Base-by-base conservation (phyloP, 2,888 invertebrate genomes). In the Xylota sylvarum region DNA sequence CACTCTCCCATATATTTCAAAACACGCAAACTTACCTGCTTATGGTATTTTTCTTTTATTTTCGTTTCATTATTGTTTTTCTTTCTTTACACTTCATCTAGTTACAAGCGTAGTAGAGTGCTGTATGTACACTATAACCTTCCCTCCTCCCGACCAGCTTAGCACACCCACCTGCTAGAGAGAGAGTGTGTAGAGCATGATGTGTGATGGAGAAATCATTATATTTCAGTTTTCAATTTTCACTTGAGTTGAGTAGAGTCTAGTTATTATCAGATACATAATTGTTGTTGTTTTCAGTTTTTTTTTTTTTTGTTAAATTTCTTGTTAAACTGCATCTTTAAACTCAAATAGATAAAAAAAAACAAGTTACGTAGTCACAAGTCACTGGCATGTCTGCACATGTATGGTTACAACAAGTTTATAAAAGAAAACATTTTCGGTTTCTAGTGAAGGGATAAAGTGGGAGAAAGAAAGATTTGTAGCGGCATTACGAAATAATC, bases 121-220 rank as follows among this genome's bases (percentile, higher is more conserved):
- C 69, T 69, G 3, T 48, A 52, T n/a, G n/a, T n/a, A n/a, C n/a
- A n/a, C n/a, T n/a, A n/a, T n/a, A 19, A 74, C 46, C 19, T 27
- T 52, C 35, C 43, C 50, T 35, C 40, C 37, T 72, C 56, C 37
- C 62, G 46, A 50, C 55, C 62, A 58, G 6, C 10, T 9, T 50
- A 32, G 32, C 88, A 88, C 89, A 90, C 90, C 88, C 88, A 88
- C 89, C 88, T 88, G 76, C 69, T 76, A 64, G 65, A 64, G 77
- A 62, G 67, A 82, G 7, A 81, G 37, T 19, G 40, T 46, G 32
- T 48, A 81, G 58, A 82, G 76, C 80, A 77, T 70, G 81, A 60
- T 69, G 48, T 80, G 50, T 74, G 65, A 83, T 65, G 70, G 65
- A 77, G 67, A 62, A 81, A 72, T 81, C 72, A 78, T 80, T 60